phyloP scores from a whole-genome alignment of 2,113 vertebrate genomes.

The Tachysurus vachellii region DNA sequence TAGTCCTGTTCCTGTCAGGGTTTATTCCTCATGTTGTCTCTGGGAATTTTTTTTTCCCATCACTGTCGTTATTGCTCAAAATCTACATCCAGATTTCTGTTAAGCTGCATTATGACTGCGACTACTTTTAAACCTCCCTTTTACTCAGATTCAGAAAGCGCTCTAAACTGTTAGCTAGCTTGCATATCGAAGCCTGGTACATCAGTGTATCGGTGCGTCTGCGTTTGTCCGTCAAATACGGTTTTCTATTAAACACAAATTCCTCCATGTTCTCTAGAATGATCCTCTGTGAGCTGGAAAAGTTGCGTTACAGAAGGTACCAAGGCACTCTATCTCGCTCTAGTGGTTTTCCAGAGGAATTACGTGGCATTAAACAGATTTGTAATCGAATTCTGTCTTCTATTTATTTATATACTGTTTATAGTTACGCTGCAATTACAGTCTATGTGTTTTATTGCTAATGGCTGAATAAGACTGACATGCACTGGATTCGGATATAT shows the following conservation, averaged over 20 bases:
- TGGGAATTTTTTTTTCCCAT: not conserved
- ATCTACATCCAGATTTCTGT: not conserved
- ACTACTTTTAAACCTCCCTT: not conserved
- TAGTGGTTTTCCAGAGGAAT: slow-evolving; percentile 14
- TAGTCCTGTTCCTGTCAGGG: not conserved
- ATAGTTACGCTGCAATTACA: not conserved
- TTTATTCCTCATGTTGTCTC: not conserved
- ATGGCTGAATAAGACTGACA: not conserved
- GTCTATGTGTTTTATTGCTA: not conserved
- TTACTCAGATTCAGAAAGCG: not conserved
- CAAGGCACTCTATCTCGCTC: slow-evolving; percentile 28
- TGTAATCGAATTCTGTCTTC: not conserved
- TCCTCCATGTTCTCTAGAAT: not conserved
- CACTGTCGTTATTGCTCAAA: not conserved
- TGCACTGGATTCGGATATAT: not conserved
- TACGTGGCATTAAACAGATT: not conserved
- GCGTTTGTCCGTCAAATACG: not conserved
- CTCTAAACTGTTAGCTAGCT: not conserved
- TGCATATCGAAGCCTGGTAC: not conserved
- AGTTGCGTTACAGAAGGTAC: not conserved
- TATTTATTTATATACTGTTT: not conserved
- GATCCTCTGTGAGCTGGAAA: not conserved
- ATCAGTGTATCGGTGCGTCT: not conserved
- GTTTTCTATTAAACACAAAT: not conserved
- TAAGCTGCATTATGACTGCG: not conserved